phyloP scores from a whole-genome alignment of 92 coral and sea anemone genomes.

The Parazoanthus atlanticus region DNA sequence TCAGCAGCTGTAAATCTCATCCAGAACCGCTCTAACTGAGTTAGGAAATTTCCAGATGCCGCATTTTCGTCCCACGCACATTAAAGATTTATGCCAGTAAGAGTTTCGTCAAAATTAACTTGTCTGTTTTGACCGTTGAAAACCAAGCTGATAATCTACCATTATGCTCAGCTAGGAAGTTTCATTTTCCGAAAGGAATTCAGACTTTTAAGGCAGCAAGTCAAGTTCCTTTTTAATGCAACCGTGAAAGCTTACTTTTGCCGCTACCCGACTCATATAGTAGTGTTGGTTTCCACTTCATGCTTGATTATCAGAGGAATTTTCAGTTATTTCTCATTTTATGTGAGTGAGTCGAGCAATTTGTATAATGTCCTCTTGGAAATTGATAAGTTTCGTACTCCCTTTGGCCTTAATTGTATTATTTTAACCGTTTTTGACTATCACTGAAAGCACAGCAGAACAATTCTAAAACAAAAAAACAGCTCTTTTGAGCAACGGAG shows the following conservation, averaged over 20 bases:
- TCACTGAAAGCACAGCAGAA: not conserved
- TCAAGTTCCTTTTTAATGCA: not conserved
- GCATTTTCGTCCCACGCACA: slow-evolving; percentile 18
- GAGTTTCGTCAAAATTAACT: not conserved
- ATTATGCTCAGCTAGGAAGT: not conserved
- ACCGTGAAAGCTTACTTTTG: not conserved
- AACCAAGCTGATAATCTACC: not conserved
- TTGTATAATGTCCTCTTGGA: not conserved
- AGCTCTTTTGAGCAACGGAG: not conserved
- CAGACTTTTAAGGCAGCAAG: not conserved
- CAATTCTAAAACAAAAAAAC: not conserved
- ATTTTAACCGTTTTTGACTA: slow-evolving; percentile 10
- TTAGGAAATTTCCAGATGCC: not conserved
- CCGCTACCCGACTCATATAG: too few species aligned
- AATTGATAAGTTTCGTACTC: not conserved
- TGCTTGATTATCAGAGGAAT: not conserved
- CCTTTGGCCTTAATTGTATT: not conserved
- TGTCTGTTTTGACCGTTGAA: not conserved
- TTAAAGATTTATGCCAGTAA: slow-evolving; percentile 27
- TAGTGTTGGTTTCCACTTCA: not conserved
- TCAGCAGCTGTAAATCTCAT: not conserved
- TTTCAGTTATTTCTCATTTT: not conserved
- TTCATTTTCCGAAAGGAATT: not conserved
- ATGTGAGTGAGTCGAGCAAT: not conserved
- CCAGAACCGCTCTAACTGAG: not conserved